These are phyloP conservation scores for Rhipidura dahli DNA, from an alignment of 2,113 vertebrate genomes.

Conservation along the genomic window DNA sequence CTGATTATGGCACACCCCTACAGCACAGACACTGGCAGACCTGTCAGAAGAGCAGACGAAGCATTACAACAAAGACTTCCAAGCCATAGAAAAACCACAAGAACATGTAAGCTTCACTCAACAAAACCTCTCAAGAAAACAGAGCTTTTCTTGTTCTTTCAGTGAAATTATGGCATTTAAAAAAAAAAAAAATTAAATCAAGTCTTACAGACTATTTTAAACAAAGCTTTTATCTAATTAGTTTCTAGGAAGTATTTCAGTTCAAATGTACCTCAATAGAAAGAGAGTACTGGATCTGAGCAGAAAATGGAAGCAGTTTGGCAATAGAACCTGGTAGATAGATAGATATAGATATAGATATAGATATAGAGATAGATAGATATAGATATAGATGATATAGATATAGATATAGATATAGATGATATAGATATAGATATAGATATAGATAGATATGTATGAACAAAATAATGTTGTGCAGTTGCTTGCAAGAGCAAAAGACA, in stretches of 20 bases:
- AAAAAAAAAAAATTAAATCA: not conserved
- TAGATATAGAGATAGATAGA: not conserved
- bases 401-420: not conserved
- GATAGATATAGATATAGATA: too few species aligned
- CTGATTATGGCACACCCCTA: not conserved
- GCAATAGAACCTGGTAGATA: not conserved
- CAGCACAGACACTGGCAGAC: not conserved
- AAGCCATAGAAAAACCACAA: not conserved
- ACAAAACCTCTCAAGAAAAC: not conserved
- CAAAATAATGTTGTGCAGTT: not conserved
- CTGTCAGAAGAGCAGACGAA: not conserved
- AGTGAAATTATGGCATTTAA: not conserved
- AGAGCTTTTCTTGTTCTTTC: not conserved
- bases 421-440: not conserved
- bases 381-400: not conserved
- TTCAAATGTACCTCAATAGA: not conserved
- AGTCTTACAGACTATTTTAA: not conserved
- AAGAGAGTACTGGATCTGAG: not conserved
- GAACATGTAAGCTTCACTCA: not conserved
- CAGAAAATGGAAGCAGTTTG: not conserved
- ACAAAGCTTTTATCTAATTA: not conserved
- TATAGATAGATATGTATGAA: not conserved
- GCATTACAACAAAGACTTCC: not conserved
- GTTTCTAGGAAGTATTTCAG: not conserved
- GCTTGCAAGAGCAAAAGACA: not conserved